These are phyloP conservation scores for Mya arenaria DNA, from an alignment of 1,140 invertebrate genomes.

Conservation along the genomic window DNA sequence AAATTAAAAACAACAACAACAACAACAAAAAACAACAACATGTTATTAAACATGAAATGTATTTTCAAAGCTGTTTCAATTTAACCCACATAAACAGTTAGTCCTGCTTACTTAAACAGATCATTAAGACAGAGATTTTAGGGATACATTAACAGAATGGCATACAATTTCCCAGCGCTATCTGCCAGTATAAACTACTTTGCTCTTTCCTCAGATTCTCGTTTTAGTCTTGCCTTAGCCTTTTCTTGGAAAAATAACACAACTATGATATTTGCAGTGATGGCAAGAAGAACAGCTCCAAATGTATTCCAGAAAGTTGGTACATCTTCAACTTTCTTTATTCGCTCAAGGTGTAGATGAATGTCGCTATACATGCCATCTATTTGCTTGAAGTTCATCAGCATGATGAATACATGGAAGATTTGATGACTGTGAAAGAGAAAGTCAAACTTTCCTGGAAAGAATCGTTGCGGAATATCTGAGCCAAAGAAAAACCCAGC, in stretches of 20 bases:
- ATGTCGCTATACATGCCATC: conserved; percentile 74
- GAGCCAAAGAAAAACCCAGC: conserved; percentile 79
- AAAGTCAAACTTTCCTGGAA: conserved; percentile 78
- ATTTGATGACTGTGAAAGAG: conserved; percentile 80
- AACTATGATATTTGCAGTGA: conserved; percentile 60
- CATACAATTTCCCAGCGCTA: too few species aligned
- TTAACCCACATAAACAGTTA: too few species aligned
- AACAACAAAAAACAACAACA: too few species aligned
- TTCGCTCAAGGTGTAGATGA: conserved; percentile 34
- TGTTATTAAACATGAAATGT: too few species aligned
- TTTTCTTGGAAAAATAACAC: conserved; percentile 59
- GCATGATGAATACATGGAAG: conserved; percentile 79
- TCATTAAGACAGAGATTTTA: too few species aligned
- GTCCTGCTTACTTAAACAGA: too few species aligned
- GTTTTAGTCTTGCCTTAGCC: conserved; percentile 52
- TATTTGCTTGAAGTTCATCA: conserved; percentile 75
- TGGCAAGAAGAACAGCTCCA: conserved; percentile 68
- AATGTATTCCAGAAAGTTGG: conserved; percentile 72
- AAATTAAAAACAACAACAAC: too few species aligned
- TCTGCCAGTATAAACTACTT: too few species aligned
- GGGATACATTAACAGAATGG: too few species aligned
- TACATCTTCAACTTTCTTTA: conserved; percentile 46
- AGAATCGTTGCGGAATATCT: conserved; percentile 78
- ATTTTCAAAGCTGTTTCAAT: too few species aligned
- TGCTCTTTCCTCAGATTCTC: not conserved